Percentiles rank a stretch among this genome's conserved stretches.
Conservation (phyloP, 1,140 invertebrate species). For the Thalassaphorura encarpata region DNA sequence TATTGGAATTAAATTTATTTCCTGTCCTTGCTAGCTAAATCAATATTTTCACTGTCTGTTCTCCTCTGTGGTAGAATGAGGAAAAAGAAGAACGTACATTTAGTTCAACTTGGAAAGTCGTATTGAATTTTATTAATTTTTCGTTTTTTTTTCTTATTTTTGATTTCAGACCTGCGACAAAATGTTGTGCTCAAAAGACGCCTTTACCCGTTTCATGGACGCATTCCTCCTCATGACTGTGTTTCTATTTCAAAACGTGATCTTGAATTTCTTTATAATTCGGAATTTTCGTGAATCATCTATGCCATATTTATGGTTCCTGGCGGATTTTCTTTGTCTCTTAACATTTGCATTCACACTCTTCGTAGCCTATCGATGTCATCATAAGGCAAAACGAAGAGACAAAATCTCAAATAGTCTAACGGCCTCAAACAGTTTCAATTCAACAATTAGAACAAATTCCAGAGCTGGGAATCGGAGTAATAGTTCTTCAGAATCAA, state of each 20-base stretch:
- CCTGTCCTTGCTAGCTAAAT: too few relatives aligned
- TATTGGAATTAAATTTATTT: too few relatives aligned
- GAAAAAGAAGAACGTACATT: too few relatives aligned
- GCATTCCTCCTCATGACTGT: conserved; percentile 32
- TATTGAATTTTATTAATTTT: too few relatives aligned
- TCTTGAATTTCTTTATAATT: conserved; percentile 41
- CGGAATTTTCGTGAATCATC: conserved; percentile 33
- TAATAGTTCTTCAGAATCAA: neutral
- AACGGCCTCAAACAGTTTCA: conserved; percentile 18
- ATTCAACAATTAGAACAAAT: neutral
- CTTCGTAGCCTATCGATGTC: conserved; percentile 35
- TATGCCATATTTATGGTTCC: conserved; percentile 41
- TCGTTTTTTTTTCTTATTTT: too few relatives aligned
- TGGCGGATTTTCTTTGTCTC: conserved; percentile 40
- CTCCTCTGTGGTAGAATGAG: neutral
- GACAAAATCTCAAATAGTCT: conserved; percentile 18
- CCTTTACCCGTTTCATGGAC: conserved; percentile 23
- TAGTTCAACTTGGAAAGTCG: too few relatives aligned
- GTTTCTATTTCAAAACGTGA: conserved; percentile 37
- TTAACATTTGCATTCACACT: conserved; percentile 39
- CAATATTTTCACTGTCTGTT: too few relatives aligned
- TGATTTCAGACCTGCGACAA: neutral
- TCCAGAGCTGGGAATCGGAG: neutral
- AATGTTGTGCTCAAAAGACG: conserved; percentile 21
- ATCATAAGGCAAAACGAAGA: conserved; percentile 28